Conservation (phyloP, 2,888 invertebrate species). For the Rotaria macrura region DNA sequence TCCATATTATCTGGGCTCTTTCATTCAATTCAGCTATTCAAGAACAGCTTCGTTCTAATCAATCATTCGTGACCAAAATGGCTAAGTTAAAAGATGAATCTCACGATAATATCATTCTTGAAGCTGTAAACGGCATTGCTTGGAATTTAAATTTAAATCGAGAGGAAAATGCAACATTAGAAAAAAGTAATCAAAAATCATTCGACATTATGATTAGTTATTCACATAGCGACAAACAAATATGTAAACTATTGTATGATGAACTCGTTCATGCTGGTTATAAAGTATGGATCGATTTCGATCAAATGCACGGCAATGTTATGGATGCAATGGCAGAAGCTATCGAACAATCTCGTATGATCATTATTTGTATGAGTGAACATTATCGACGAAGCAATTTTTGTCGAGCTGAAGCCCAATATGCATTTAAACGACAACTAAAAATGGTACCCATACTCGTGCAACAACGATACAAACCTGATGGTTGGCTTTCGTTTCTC, state of each 20-base stretch:
- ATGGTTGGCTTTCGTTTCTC: background rate
- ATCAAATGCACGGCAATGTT: too few species aligned
- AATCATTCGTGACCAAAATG: background rate
- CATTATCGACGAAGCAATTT: background rate
- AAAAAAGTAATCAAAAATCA: background rate
- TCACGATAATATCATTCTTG: background rate
- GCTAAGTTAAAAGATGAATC: background rate
- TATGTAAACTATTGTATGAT: background rate
- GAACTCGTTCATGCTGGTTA: background rate
- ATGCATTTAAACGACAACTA: background rate
- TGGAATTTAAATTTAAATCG: background rate
- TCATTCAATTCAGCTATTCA: background rate
- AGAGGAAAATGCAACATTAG: background rate
- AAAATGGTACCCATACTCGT: background rate
- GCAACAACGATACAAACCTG: background rate
- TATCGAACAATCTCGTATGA: background rate
- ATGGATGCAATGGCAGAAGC: slow-evolving; percentile 19
- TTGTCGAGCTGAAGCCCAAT: slow-evolving; percentile 13
- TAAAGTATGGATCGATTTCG: background rate
- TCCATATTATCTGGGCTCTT: background rate
- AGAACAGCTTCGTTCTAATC: background rate
- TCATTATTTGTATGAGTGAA: background rate
- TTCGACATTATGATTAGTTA: slow-evolving; percentile 16
- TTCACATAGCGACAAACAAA: background rate
- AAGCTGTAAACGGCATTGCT: background rate